phyloP scores from a whole-genome alignment of 2,797 vertebrate species.

The Limosa lapponica region DNA sequence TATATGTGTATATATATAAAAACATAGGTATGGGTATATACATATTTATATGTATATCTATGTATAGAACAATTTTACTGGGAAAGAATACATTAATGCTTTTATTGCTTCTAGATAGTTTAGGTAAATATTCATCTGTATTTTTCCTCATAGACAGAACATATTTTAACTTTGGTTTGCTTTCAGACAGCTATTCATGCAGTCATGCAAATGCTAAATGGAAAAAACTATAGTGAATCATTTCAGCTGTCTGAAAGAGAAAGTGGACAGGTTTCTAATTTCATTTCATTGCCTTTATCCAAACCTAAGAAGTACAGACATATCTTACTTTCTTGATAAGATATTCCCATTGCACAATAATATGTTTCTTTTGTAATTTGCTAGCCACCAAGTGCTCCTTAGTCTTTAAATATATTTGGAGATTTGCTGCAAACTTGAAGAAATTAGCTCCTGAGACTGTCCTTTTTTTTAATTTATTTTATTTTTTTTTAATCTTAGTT shows the following conservation, averaged over 20 bases:
- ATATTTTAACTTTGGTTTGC: conserved; percentile 71
- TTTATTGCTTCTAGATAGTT: neutral
- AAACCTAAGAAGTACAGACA: conserved; percentile 64
- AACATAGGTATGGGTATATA: neutral
- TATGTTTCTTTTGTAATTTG: conserved; percentile 70
- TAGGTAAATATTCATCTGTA: neutral
- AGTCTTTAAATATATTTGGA: conserved; percentile 73
- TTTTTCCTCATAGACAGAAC: conserved; percentile 37
- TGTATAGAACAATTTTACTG: neutral
- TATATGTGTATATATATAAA: neutral
- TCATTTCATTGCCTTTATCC: conserved; percentile 76
- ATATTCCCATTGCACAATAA: conserved; percentile 59
- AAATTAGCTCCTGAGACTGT: conserved; percentile 65
- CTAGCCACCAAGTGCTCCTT: conserved; percentile 79
- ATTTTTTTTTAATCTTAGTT: neutral
- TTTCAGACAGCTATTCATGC: conserved; percentile 75
- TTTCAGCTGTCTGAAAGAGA: conserved; percentile 50
- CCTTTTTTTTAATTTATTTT: neutral
- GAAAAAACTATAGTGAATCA: conserved; percentile 68
- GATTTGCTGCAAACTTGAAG: conserved; percentile 75
- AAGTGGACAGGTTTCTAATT: conserved; percentile 65
- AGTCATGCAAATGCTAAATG: conserved; percentile 67
- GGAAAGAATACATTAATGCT: conserved; percentile 8
- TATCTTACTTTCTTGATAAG: conserved; percentile 55
- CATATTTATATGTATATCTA: neutral